Percentiles rank a stretch among this genome's conserved stretches.
Evolutionary conservation across 2,888 invertebrate species (phyloP).

Genomic region (Frankliniella fusca): DNA sequence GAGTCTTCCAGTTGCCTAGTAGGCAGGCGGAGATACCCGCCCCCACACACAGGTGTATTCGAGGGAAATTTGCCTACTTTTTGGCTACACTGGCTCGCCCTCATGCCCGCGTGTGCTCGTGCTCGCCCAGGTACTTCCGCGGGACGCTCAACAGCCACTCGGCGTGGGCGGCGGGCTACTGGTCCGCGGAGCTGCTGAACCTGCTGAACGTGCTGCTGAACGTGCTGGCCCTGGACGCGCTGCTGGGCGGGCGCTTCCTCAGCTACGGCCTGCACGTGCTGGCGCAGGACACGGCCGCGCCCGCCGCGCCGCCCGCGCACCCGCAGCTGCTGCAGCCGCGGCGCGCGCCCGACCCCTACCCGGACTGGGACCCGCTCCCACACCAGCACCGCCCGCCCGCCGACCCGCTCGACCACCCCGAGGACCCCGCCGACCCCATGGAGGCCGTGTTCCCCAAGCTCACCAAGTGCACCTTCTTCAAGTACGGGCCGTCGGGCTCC

Average conservation of each 20-base stretch:
- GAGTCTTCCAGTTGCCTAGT: no score
- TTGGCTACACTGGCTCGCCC: no score
- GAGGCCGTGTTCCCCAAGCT: conserved; percentile 22
- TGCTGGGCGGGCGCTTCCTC: conserved; percentile 3
- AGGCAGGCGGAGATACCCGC: no score
- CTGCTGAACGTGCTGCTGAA: neutral
- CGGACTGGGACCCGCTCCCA: neutral
- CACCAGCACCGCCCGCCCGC: neutral
- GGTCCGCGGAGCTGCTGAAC: neutral
- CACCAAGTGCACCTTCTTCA: conserved; percentile 20
- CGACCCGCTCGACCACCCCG: neutral
- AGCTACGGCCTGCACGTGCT: neutral
- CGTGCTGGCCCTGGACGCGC: neutral
- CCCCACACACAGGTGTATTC: no score
- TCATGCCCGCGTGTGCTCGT: no score
- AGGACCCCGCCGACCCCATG: conserved; percentile 20
- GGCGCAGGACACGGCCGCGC: neutral
- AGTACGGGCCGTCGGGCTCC: conserved; percentile 11
- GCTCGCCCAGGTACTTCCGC: neutral
- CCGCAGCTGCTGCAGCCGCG: conserved; percentile 3
- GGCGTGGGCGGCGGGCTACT: neutral
- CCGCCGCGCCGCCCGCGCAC: neutral
- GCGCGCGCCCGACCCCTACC: neutral
- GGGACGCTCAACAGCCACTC: conserved; percentile 7
- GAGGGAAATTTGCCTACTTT: no score